Evolutionary conservation across 2,797 vertebrate species (phyloP).

Genomic region (Sebastes iracundus): DNA sequence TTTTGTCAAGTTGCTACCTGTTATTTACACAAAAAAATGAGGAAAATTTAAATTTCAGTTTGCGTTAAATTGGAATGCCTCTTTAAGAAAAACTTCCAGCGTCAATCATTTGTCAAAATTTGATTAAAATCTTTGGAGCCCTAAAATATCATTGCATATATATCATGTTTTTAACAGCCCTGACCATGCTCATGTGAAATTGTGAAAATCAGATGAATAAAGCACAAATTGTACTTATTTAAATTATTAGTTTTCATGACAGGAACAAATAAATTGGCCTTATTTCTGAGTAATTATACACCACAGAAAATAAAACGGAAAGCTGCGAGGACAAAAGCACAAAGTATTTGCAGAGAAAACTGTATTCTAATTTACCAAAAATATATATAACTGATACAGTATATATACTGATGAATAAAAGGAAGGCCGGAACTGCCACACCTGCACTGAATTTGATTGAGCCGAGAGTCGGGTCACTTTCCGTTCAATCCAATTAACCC

Average conservation of each 20-base stretch:
- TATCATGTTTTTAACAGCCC: background rate
- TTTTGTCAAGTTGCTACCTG: no score
- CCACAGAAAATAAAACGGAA: background rate
- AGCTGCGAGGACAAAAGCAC: background rate
- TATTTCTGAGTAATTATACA: background rate
- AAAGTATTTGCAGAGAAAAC: background rate
- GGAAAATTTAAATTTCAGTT: background rate
- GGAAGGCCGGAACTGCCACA: background rate
- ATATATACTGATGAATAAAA: background rate
- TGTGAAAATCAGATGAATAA: background rate
- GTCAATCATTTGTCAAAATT: background rate
- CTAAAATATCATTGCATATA: background rate
- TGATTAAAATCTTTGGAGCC: background rate
- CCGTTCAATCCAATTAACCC: conserved; percentile 47
- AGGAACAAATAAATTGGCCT: background rate
- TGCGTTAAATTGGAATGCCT: background rate
- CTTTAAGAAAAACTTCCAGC: background rate
- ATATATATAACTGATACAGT: background rate
- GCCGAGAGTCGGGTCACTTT: conserved; percentile 4
- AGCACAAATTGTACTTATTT: background rate
- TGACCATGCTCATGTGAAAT: background rate
- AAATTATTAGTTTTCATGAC: background rate
- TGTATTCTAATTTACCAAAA: background rate
- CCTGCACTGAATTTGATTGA: conserved; percentile 1
- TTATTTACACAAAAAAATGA: background rate